Conservation (phyloP, 2,797 vertebrate genomes). For the Bradypus variegatus region DNA sequence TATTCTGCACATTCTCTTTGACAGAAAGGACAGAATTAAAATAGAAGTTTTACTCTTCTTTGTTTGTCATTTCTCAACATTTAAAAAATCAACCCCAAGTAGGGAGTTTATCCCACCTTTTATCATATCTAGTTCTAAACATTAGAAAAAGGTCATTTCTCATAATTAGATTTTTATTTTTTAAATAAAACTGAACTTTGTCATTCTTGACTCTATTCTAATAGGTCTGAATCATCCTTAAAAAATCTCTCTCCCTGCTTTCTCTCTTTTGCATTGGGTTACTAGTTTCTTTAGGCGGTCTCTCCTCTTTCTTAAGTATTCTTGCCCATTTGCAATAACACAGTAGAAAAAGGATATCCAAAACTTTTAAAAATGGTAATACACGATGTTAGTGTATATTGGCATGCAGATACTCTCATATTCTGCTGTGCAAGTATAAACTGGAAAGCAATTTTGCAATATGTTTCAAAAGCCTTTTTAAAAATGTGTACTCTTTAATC, state of each 20-base stretch:
- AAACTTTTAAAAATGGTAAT: not conserved
- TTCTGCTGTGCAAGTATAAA: not conserved
- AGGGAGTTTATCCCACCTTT: not conserved
- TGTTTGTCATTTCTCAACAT: constrained; percentile 34
- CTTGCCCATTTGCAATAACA: not conserved
- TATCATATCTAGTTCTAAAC: not conserved
- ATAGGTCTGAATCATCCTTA: not conserved
- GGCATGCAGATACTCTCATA: not conserved
- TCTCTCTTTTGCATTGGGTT: not conserved
- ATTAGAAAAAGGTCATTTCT: not conserved
- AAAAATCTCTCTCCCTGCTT: not conserved
- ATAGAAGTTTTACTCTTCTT: not conserved
- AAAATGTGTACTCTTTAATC: not conserved
- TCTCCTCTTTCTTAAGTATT: not conserved
- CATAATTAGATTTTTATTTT: constrained; percentile 16
- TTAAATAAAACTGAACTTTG: not conserved
- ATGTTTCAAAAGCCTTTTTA: not conserved
- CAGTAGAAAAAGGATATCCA: not conserved
- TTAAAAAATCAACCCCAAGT: not conserved
- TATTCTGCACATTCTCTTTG: not conserved
- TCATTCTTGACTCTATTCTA: not conserved
- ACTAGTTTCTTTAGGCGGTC: not conserved
- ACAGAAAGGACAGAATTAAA: constrained; percentile 23
- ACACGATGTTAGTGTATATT: not conserved
- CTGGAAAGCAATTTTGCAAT: not conserved